Evolutionary conservation across 2,113 vertebrate species (phyloP), one percentile per base, ranked within the genome.

Genomic region (Steatornis caripensis): DNA sequence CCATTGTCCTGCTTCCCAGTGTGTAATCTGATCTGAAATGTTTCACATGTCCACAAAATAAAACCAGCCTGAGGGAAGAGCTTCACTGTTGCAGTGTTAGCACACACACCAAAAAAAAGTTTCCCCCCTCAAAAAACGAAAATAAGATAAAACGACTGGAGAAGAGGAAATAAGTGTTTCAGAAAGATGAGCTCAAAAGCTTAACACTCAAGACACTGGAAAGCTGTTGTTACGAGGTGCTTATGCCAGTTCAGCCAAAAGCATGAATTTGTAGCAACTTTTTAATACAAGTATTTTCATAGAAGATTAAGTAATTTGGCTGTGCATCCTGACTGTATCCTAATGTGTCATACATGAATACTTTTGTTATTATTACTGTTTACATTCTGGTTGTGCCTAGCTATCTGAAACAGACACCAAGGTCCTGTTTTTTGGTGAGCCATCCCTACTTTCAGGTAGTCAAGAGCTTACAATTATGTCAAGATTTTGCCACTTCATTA

Each of bases 1-100:
- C 41, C 87, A 80, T 90, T 96, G 93, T 96, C 82, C 74, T 85
- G 80, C 78, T 94, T 93, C 75, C 71, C 71, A 85, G 49, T 83
- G 61, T 65, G 70, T 83, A 85, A 85, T 85, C 75, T 87, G 78
- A 76, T 91, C 61, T 62, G 82, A 96, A 96, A 88, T 80, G 84
- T 85, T 96, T 93, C 92, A 58, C n/a, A 90, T 82, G 58, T 41
- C 78, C 87, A 65, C 30, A 76, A 89, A 94, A 90, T 85, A 87
- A 90, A 91, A 88, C 9, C 23, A 88, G 74, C 75, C 89, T 37
- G 20, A 90, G 87, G 87, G 61, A 82, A 87, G 62, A 87, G 26
- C 54, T 87, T 89, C 36, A n/a, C 74, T 37, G 8, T 43, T 71
- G n/a, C 41, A 55, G 43, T 60, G 51, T n/a, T 66, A 89, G 34